phyloP scores from a whole-genome alignment of 2,797 vertebrate genomes.

The Thripadectes ignobilis region DNA sequence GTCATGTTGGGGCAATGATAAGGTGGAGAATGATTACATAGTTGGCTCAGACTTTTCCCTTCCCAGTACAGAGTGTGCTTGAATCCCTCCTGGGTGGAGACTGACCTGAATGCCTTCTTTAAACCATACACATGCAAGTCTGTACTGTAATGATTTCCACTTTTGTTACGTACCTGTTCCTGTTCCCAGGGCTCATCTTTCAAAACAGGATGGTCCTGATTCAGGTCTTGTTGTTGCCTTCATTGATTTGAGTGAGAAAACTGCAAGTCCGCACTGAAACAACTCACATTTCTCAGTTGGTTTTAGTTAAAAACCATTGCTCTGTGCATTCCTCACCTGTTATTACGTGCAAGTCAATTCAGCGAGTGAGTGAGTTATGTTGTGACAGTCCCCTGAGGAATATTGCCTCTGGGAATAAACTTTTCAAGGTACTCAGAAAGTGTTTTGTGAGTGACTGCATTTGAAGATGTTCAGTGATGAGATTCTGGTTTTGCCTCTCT shows the following conservation, averaged over 20 bases:
- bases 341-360: background rate
- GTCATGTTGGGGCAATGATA: slow-evolving; percentile 62
- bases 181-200: slow-evolving; percentile 52
- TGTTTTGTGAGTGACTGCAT: background rate
- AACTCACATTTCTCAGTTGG: background rate
- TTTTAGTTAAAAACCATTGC: background rate
- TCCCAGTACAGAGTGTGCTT: slow-evolving; percentile 46
- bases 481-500: background rate
- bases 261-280: background rate
- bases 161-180: slow-evolving; percentile 17
- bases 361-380: background rate
- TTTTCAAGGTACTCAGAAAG: background rate
- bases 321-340: background rate
- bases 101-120: slow-evolving; percentile 63
- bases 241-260: background rate
- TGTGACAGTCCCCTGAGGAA: background rate
- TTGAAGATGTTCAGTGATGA: background rate
- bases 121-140: slow-evolving; percentile 19
- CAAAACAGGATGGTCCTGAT: slow-evolving; percentile 2
- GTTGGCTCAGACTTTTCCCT: slow-evolving; percentile 67
- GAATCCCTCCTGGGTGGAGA: slow-evolving; percentile 60
- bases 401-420: background rate
- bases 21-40: slow-evolving; percentile 70
- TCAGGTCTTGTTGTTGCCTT: background rate
- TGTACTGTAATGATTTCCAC: slow-evolving; percentile 59